phyloP scores from a whole-genome alignment of 2,113 vertebrate species.

The Trichomycterus rosablanca region DNA sequence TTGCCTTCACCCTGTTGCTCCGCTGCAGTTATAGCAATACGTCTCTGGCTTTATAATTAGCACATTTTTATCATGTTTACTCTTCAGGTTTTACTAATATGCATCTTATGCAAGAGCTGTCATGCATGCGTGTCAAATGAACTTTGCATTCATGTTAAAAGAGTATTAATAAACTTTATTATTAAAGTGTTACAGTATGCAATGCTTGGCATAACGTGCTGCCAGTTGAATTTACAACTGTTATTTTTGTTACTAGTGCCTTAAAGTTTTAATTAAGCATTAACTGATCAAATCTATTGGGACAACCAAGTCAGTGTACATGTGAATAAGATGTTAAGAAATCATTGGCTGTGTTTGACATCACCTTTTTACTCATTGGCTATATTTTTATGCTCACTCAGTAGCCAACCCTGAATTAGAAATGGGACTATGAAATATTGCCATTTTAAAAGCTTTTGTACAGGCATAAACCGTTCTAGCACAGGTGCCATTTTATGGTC shows the following conservation, averaged over 20 bases:
- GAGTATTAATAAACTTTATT: conserved; percentile 23
- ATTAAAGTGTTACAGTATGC: conserved; percentile 26
- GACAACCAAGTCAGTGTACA: background rate
- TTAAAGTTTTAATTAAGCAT: conserved; percentile 25
- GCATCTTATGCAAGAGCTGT: conserved; percentile 3
- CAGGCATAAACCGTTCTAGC: background rate
- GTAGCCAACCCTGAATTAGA: background rate
- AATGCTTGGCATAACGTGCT: conserved; percentile 17
- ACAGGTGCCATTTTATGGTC: conserved; percentile 10
- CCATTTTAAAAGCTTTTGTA: background rate
- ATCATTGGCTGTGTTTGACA: conserved; percentile 12
- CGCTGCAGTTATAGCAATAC: conserved; percentile 13
- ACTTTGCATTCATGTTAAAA: conserved; percentile 10
- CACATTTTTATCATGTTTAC: background rate
- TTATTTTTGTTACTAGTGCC: conserved; percentile 31
- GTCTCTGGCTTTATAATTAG: conserved; percentile 12
- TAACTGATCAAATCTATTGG: conserved; percentile 7
- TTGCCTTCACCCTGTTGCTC: conserved; percentile 30
- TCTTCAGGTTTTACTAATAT: conserved; percentile 12
- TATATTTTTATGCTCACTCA: background rate
- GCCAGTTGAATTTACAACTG: conserved; percentile 17
- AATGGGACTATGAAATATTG: background rate
- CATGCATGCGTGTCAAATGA: no score
- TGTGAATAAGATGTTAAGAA: background rate
- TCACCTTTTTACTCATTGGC: conserved; percentile 4